Conservation (phyloP, 1,140 invertebrate species). For the Geopemphigus sp. region DNA sequence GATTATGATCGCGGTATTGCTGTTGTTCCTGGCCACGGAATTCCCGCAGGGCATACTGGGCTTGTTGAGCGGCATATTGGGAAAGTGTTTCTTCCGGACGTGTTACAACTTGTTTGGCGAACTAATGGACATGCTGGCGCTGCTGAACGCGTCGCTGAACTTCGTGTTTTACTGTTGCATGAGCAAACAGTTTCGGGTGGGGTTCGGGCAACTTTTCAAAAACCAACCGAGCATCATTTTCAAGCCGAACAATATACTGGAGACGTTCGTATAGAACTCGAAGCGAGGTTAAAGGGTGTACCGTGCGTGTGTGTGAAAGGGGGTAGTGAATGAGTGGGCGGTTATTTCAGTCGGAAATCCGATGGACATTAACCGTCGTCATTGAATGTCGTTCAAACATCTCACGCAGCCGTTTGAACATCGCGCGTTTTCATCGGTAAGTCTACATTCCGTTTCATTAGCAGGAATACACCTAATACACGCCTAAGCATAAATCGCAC, state of each 20-base stretch:
- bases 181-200: constrained; percentile 91
- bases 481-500: too few species aligned
- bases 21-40: constrained; percentile 83
- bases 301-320: too few species aligned
- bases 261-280: constrained; percentile 33
- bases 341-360: too few species aligned
- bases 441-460: not conserved
- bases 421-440: not conserved
- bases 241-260: constrained; percentile 54
- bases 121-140: constrained; percentile 90
- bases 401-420: not conserved
- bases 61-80: constrained; percentile 70
- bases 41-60: constrained; percentile 84
- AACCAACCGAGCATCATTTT: constrained; percentile 62
- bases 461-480: too few species aligned
- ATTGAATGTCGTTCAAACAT: too few species aligned
- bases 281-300: not conserved
- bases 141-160: constrained; percentile 95
- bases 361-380: too few species aligned
- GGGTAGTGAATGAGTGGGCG: too few species aligned
- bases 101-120: constrained; percentile 72
- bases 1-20: constrained; percentile 88
- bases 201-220: constrained; percentile 74
- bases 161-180: constrained; percentile 98
- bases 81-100: constrained; percentile 69